Evolutionary conservation across 2,797 vertebrate species (phyloP), one percentile per base, ranked within the genome.

Genomic region (Fistularia commersonii): DNA sequence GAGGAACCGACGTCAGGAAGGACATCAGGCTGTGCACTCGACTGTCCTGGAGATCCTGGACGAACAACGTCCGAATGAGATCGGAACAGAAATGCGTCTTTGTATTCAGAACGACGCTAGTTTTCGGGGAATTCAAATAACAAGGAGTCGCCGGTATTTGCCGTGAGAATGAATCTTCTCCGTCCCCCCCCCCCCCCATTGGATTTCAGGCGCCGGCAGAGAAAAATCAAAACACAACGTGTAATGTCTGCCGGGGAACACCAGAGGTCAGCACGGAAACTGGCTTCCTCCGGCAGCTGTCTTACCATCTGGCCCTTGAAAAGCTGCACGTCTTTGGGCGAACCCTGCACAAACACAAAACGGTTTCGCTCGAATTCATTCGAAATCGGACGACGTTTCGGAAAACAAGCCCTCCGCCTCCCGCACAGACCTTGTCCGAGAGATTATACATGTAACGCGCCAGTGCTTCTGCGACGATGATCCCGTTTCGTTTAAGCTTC

Each of bases 231-330:
- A 11, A 47, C 1, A n/a, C 5, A 59, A 58, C 14, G 0, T 73
- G 68, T 57, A 73, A 47, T 81, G 11, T 32, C 32, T 10, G 7
- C 5, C 43, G 41, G 40, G 23, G 3, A 68, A 51, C 79, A 77
- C 60, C 15, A 87, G 79, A 76, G 55, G 81, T 43, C 76, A 80
- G 63, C 49, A 61, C 6, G 47, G 35, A 6, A 34, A 53, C 63
- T 46, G 52, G 8, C 7, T 56, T 8, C 11, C 31, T 42, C n/a
- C 34, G 6, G 10, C 11, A 53, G 8, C 10, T 10, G 49, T 23
- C 89, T 84, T 62, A 92, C 91, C 90, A 92, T 57, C 11, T 87
- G 86, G 40, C 88, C 89, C 42, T 72, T 88, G 68, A 93, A 93
- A 51, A 93, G 56, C 44, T 88, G 88, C 13, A 91, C 47, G 49